Conservation (phyloP, 2,888 invertebrate species). For the Pyrgus malvae region DNA sequence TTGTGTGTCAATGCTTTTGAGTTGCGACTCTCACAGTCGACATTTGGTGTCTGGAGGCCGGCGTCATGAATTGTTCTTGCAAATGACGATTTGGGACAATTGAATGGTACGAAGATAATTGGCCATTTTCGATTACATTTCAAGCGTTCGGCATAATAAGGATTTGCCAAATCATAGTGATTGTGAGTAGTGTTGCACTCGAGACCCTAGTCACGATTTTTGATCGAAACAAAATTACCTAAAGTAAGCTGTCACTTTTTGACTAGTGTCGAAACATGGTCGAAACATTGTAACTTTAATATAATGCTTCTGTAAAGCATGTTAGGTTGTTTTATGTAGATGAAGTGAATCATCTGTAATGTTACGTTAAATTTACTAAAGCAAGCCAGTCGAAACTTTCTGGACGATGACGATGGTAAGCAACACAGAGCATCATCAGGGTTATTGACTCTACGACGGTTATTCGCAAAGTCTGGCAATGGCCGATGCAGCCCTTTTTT, state of each 20-base stretch:
- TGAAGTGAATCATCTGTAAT: too few relatives aligned
- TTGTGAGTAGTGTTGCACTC: conserved; percentile 43
- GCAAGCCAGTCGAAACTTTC: too few relatives aligned
- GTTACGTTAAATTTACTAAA: too few relatives aligned
- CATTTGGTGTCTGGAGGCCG: conserved; percentile 3
- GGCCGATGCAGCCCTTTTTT: too few relatives aligned
- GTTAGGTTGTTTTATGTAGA: too few relatives aligned
- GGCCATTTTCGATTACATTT: conserved; percentile 63
- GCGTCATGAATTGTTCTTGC: conserved; percentile 51
- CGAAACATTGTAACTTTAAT: conserved; percentile 48
- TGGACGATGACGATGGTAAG: too few relatives aligned
- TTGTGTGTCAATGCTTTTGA: neutral
- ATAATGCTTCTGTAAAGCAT: conserved; percentile 29
- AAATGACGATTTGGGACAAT: conserved; percentile 61
- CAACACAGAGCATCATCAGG: too few relatives aligned
- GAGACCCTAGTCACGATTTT: conserved; percentile 57
- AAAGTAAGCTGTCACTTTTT: too few relatives aligned
- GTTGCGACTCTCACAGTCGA: neutral
- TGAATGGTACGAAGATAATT: conserved; percentile 63
- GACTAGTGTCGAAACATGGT: conserved; percentile 40
- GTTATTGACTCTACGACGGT: too few relatives aligned
- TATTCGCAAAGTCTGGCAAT: too few relatives aligned
- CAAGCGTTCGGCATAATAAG: conserved; percentile 54
- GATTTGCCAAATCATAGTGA: conserved; percentile 62
- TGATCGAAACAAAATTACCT: conserved; percentile 40